Evolutionary conservation across 2,888 invertebrate genomes (phyloP), one percentile per base, ranked within the genome.

Genomic region (Epistrophe eligans): DNA sequence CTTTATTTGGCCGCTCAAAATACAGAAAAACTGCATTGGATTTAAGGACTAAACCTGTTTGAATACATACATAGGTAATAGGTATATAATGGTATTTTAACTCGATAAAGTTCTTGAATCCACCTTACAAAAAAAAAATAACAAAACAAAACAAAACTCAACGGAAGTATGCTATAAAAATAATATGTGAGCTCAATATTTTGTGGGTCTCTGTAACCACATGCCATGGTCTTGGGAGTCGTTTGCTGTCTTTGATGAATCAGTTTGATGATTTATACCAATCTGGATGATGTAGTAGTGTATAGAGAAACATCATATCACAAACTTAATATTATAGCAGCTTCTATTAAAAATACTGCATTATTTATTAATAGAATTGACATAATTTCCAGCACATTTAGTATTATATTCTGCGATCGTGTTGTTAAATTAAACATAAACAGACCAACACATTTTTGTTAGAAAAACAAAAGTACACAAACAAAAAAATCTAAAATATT

Each of bases 281-380:
- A 71, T 48, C 58, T 66, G 15, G 28, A 70, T 35, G 74, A 24
- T 24, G 7, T 24, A n/a, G n/a, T n/a, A n/a, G n/a, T n/a, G n/a
- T n/a, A n/a, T n/a, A 8, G 2, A 24, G 4, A 60, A 43, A 32
- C 67, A 48, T 64, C 10, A 19, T n/a, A 38, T 19, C 38, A 38
- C 52, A 28, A 38, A 19, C 58, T 38, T 19, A 38, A 60, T 11
- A 19, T 35, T 11, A 38, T 15, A n/a, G 11, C 6, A 9, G n/a
- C 35, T 7, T 43, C 40, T 62, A 62, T 28, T n/a, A n/a, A 55
- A 55, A 70, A 55, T 55, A 74, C 70, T 87, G 79, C 83, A 87
- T 76, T 55, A 70, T 28, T 83, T 88, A 88, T 88, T 84, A 79
- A 88, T 88, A 88, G 88, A 88, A 83, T 88, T 88, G 88, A 88